Conservation (phyloP, 1,140 invertebrate species). For the Zaprionus taronus region DNA sequence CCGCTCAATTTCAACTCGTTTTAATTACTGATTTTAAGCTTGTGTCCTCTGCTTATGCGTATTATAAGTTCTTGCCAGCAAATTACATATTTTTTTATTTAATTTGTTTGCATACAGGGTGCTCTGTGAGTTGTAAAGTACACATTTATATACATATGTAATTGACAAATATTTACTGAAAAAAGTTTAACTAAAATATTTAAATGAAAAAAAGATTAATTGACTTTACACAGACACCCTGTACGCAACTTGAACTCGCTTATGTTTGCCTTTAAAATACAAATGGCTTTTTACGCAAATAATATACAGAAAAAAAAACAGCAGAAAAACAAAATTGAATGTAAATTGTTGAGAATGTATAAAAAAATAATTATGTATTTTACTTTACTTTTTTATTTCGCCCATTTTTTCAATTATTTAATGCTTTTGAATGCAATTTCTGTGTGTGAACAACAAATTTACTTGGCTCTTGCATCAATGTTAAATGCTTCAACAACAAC, state of each 20-base stretch:
- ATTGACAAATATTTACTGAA: no score
- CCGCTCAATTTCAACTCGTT: background rate
- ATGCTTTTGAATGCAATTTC: constrained; percentile 28
- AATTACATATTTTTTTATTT: constrained; percentile 33
- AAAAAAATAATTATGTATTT: constrained; percentile 26
- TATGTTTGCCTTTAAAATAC: background rate
- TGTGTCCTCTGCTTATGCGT: constrained; percentile 16
- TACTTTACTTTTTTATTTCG: constrained; percentile 34
- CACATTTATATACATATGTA: no score
- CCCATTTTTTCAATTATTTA: constrained; percentile 39
- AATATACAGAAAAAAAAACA: background rate
- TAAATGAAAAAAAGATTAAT: background rate
- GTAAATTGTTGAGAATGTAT: constrained; percentile 1
- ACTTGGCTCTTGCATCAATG: constrained; percentile 47
- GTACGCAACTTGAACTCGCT: background rate
- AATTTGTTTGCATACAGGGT: constrained; percentile 23
- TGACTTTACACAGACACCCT: background rate
- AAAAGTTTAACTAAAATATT: background rate
- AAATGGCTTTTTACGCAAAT: background rate
- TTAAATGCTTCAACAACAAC: constrained; percentile 54
- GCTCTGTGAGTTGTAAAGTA: background rate
- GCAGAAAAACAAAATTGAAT: background rate
- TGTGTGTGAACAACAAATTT: constrained; percentile 48
- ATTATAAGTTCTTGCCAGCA: constrained; percentile 15
- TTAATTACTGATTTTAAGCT: constrained; percentile 39